Percentiles rank a stretch among this genome's conserved stretches.
These are phyloP conservation scores for Echeneis naucrates DNA, from an alignment of 2,797 vertebrate genomes.

Conservation along the genomic window DNA sequence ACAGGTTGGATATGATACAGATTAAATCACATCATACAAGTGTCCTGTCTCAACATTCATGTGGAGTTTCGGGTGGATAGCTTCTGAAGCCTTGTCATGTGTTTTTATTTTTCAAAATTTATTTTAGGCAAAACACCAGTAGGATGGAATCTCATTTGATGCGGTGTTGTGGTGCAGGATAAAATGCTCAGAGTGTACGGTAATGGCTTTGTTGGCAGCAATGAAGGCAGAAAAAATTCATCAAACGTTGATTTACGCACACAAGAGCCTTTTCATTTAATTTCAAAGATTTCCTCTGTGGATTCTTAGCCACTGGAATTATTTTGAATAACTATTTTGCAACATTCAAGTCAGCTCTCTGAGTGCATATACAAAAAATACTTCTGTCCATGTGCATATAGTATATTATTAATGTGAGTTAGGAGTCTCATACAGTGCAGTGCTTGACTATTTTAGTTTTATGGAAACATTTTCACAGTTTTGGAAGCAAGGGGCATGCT, in stretches of 20 bases:
- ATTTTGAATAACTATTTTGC: slow-evolving; percentile 46
- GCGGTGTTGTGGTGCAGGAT: slow-evolving; percentile 2
- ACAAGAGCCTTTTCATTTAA: slow-evolving; percentile 30
- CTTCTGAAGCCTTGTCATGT: neutral
- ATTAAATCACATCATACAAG: neutral
- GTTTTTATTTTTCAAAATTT: slow-evolving; percentile 23
- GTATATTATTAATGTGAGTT: slow-evolving; percentile 20
- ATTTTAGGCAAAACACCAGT: neutral
- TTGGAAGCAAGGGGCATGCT: slow-evolving; percentile 88
- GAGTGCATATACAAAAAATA: neutral
- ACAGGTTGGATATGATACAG: neutral
- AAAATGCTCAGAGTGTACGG: slow-evolving; percentile 1
- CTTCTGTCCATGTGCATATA: neutral
- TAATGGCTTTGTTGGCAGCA: slow-evolving; percentile 11
- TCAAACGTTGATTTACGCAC: slow-evolving; percentile 28
- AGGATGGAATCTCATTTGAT: slow-evolving; percentile 1
- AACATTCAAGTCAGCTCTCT: slow-evolving; percentile 22
- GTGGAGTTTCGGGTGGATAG: neutral
- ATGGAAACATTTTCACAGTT: slow-evolving; percentile 79
- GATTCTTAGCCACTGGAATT: slow-evolving; percentile 27
- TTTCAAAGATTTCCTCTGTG: slow-evolving; percentile 20
- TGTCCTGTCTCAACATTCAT: neutral
- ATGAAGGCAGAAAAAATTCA: slow-evolving; percentile 7
- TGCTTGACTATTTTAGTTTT: slow-evolving; percentile 11
- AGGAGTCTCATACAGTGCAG: neutral